Conservation (phyloP, 2,888 invertebrate genomes). For the Drosophila histrio region DNA sequence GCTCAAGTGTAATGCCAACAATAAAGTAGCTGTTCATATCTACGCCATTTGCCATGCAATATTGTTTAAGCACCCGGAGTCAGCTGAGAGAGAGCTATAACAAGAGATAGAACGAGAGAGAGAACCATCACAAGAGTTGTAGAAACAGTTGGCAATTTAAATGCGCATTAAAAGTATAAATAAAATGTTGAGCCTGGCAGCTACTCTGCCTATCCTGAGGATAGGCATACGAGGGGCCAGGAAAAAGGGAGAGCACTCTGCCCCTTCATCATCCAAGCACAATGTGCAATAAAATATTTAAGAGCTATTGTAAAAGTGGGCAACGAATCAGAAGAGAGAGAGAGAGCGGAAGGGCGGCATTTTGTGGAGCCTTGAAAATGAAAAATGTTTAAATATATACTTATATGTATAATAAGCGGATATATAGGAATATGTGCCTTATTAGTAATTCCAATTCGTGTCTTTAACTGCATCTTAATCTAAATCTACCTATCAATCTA, state of each 20-base stretch:
- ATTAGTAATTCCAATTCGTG: not conserved
- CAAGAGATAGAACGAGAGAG: not conserved
- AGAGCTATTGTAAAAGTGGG: constrained; percentile 32
- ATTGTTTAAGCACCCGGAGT: constrained; percentile 54
- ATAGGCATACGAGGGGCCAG: not conserved
- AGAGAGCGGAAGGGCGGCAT: not conserved
- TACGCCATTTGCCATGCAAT: constrained; percentile 70
- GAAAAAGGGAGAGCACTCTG: not conserved
- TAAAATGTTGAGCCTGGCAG: constrained; percentile 46
- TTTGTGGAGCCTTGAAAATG: constrained; percentile 2
- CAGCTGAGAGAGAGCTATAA: not conserved
- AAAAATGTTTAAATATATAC: not conserved
- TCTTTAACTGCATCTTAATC: not conserved
- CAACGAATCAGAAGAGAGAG: not conserved
- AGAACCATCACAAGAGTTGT: constrained; percentile 3
- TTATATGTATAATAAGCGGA: no score
- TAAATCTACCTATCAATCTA: not conserved
- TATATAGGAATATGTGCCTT: not conserved
- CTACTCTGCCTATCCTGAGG: not conserved
- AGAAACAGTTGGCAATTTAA: constrained; percentile 47
- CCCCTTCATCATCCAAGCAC: constrained; percentile 20
- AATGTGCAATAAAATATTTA: constrained; percentile 58
- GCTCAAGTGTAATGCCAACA: constrained; percentile 70
- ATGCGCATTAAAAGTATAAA: constrained; percentile 61
- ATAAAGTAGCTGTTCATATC: constrained; percentile 71